Evolutionary conservation across 92 coral and sea anemone species (phyloP), one percentile per base, ranked within the genome.

Genomic region (Porites divaricata): DNA sequence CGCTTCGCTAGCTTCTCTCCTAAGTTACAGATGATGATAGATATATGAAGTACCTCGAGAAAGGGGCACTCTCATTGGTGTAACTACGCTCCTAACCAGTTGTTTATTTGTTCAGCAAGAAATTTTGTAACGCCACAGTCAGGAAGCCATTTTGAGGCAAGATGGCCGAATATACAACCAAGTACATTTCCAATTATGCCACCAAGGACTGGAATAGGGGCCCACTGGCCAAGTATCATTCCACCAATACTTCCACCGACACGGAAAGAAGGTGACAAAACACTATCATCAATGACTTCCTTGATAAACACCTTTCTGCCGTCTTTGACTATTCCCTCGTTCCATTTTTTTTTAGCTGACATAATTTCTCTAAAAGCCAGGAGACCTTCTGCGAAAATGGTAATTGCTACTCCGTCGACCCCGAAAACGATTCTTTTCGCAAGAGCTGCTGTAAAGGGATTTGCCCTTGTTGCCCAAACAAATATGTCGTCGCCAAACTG

Each of bases 131-230:
- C 13, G 4, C 16, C 70, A 66, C 23, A 80, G 1, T 63, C 17
- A 48, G 61, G 51, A 26, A 63, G 14, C 17, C 23, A 22, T 52
- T 57, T 66, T 45, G 65, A 52, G 11, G 75, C 22, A 28, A 17
- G 21, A 49, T 23, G 8, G 61, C 63, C 63, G n/a, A n/a, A n/a
- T n/a, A n/a, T n/a, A n/a, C n/a, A n/a, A 3, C 85, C 85, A 15
- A 25, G 7, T 13, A 67, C 51, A 20, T 50, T 57, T 48, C 77
- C 77, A 22, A 26, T 48, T n/a, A 68, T 49, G 19, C 51, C 67
- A 24, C 64, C 85, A n/a, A 69, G 13, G 19, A 81, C 8, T 15
- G 77, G 85, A 67, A 69, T 49, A 9, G 85, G 85, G 15, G 66
- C 21, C 2, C 69, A 1, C 10, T 68, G 85, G 11, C 85, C 85